These are phyloP conservation scores for Carollia perspicillata DNA, from an alignment of 2,113 vertebrate species.

Conservation along the genomic window DNA sequence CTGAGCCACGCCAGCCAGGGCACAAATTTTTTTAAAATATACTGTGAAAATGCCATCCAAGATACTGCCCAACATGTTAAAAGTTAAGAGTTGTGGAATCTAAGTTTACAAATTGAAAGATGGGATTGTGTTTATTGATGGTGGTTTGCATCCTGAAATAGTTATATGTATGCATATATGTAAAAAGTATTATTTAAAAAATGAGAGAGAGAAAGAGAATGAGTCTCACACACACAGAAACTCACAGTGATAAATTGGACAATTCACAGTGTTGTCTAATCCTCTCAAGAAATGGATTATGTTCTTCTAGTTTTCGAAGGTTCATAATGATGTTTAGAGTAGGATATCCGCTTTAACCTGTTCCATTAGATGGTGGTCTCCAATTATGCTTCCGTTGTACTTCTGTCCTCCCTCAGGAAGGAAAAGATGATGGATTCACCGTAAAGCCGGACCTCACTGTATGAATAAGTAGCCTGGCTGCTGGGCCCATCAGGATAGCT, in stretches of 20 bases:
- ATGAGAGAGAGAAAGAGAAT: not conserved
- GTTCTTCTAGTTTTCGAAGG: not conserved
- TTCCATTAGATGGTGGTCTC: conserved; percentile 66
- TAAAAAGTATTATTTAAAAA: not conserved
- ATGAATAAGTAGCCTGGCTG: conserved; percentile 79
- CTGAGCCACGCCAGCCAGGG: too few relatives aligned
- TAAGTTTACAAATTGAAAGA: not conserved
- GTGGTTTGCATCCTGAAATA: conserved; percentile 15
- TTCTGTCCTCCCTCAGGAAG: conserved; percentile 37
- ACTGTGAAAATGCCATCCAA: not conserved
- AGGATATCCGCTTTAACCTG: conserved; percentile 52
- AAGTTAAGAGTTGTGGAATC: not conserved
- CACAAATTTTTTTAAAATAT: not conserved
- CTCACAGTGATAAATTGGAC: not conserved
- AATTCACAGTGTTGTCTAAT: not conserved
- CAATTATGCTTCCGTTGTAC: conserved; percentile 47
- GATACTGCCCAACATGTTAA: not conserved
- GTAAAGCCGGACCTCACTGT: conserved; percentile 70
- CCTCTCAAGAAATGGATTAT: not conserved
- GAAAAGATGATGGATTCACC: conserved; percentile 66
- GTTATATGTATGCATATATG: not conserved
- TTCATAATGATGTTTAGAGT: conserved; percentile 5
- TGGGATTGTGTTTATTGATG: not conserved
- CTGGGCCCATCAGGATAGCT: conserved; percentile 80
- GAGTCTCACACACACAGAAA: not conserved